Conservation (phyloP, 2,113 vertebrate genomes). For the Dromiciops gliroides region DNA sequence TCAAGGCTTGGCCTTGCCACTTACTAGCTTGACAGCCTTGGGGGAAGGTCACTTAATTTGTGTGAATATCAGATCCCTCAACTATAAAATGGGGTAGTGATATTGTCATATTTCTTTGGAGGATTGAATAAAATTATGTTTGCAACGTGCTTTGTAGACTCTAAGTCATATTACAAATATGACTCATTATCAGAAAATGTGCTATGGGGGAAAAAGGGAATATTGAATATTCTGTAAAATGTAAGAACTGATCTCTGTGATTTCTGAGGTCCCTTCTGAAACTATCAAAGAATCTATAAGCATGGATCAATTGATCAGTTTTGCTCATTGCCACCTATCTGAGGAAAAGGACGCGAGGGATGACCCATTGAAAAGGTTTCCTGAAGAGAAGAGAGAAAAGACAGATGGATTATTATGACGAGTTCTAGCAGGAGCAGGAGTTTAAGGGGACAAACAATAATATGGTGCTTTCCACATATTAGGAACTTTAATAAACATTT, state of each 20-base stretch:
- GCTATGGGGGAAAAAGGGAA: not conserved
- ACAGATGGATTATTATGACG: not conserved
- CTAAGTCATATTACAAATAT: not conserved
- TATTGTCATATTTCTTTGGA: not conserved
- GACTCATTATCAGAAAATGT: not conserved
- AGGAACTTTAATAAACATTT: not conserved
- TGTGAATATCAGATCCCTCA: not conserved
- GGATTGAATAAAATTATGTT: not conserved
- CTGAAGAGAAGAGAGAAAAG: not conserved
- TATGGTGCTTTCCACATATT: not conserved
- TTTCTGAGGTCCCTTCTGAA: not conserved
- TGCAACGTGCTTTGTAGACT: not conserved
- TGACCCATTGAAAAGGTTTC: not conserved
- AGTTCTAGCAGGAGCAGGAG: not conserved
- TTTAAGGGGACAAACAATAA: not conserved
- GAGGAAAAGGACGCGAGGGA: not conserved
- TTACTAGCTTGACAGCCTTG: not conserved
- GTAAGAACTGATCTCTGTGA: not conserved
- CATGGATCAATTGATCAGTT: not conserved
- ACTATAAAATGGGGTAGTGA: not conserved
- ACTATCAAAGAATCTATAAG: not conserved
- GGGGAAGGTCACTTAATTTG: not conserved
- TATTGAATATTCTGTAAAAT: not conserved
- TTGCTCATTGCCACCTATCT: not conserved
- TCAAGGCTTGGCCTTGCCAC: not conserved